Conservation (phyloP, 2,888 invertebrate species). For the Phortica okadai region DNA sequence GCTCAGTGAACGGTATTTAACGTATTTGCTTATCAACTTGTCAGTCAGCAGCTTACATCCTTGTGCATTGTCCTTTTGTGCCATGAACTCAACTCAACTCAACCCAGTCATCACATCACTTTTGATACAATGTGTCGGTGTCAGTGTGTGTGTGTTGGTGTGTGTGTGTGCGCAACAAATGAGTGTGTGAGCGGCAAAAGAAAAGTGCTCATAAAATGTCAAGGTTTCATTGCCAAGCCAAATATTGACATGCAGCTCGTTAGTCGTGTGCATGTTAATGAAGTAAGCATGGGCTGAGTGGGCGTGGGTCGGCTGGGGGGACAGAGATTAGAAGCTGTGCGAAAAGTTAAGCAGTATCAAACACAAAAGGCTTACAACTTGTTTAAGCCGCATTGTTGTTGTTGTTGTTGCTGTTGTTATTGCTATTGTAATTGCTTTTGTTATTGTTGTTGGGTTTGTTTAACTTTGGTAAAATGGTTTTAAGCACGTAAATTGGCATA, state of each 20-base stretch:
- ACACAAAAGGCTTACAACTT: slow-evolving; percentile 2
- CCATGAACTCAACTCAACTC: neutral
- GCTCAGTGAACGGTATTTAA: neutral
- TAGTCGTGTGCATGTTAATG: slow-evolving; percentile 19
- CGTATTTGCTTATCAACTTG: slow-evolving; percentile 32
- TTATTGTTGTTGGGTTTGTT: neutral
- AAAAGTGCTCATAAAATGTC: slow-evolving; percentile 28
- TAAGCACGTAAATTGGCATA: neutral
- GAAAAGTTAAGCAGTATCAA: neutral
- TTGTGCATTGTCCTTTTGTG: slow-evolving; percentile 2
- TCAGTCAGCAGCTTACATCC: neutral
- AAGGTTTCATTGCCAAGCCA: slow-evolving; percentile 29
- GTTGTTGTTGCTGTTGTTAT: neutral
- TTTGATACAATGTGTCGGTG: too few species aligned
- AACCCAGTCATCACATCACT: neutral
- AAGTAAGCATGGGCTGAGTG: neutral
- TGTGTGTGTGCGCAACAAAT: neutral
- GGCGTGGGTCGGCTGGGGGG: neutral
- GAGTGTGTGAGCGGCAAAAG: neutral
- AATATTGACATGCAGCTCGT: slow-evolving; percentile 29
- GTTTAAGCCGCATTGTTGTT: slow-evolving; percentile 1
- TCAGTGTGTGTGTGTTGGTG: neutral
- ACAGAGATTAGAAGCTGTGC: neutral
- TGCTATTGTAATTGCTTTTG: neutral
- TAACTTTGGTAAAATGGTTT: neutral